Evolutionary conservation across 2,888 invertebrate species (phyloP), one percentile per base, ranked within the genome.

Genomic region (Laspeyria flexula): DNA sequence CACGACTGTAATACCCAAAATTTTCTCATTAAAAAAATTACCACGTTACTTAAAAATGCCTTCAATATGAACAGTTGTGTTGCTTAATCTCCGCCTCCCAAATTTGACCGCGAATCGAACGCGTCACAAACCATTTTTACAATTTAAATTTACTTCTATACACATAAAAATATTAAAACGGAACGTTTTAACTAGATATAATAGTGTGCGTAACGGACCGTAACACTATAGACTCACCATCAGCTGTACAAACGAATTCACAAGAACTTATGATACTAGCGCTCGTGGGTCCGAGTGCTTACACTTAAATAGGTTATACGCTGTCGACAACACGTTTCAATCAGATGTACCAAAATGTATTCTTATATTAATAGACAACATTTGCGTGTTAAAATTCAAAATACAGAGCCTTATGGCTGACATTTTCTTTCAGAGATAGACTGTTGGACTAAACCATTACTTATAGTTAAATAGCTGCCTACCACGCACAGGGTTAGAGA

Each of bases 101-200:
- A 62, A 66, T 53, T 34, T 53, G 64, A 68, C 55, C 61, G 65
- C 72, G 56, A 71, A 65, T 62, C 64, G 71, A 60, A 70, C 75
- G 68, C 69, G 59, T 73, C 75, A 80, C 80, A 75, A 75, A 78
- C 75, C 72, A 73, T 73, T 75, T 71, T 73, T 77, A 78, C 75
- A 79, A 77, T 78, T 76, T 72, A 71, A 74, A 63, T 74, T 81
- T 81, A 86, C 63, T 75, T 69, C 83, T 87, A 85, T 83, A 85
- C 82, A 84, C 85, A 81, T 85, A 85, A 85, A 86, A 84, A 81
- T 83, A 79, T 85, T 78, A 79, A 84, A 88, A 87, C 83, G 75
- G 73, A 85, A 85, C 75, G 55, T 76, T 71, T 71, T 67, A 69
- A 66, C 72, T 78, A 78, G 67, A 72, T 75, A 77, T 75, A 69